Conservation (phyloP, 2,113 vertebrate genomes). For the Colinus virginianus region DNA sequence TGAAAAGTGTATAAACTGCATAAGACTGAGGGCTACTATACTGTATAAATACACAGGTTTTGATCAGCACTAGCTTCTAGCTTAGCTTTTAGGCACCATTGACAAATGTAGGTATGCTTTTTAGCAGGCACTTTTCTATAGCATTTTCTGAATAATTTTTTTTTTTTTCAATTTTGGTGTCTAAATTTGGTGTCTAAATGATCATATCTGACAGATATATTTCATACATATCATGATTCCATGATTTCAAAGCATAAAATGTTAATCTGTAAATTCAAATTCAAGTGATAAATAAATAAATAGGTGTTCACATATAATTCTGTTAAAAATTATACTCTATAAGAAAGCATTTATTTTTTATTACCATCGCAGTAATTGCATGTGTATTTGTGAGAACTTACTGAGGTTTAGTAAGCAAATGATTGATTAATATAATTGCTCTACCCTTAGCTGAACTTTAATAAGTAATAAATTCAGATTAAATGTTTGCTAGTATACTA, state of each 20-base stretch:
- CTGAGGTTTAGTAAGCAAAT: neutral
- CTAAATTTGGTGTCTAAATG: neutral
- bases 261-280: neutral
- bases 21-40: neutral
- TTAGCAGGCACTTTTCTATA: neutral
- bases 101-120: neutral
- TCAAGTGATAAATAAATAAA: neutral
- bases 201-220: neutral
- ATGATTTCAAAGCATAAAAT: neutral
- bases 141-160: neutral
- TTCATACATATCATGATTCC: too few species aligned
- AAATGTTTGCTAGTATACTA: neutral
- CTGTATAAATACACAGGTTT: neutral
- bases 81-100: neutral
- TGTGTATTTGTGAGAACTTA: neutral
- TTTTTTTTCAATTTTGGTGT: neutral
- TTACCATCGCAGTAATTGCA: neutral
- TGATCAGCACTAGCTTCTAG: neutral
- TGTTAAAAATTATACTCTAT: neutral
- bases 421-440: neutral
- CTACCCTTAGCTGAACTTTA: neutral
- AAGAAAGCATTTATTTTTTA: neutral
- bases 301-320: neutral
- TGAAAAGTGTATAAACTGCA: neutral
- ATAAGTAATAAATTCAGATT: slow-evolving; percentile 27